A percentile compares a stretch with the other conserved stretches of the same genome.
These are phyloP conservation scores for Liolophura sinensis DNA, from an alignment of 1,140 invertebrate genomes.

Conservation along the genomic window DNA sequence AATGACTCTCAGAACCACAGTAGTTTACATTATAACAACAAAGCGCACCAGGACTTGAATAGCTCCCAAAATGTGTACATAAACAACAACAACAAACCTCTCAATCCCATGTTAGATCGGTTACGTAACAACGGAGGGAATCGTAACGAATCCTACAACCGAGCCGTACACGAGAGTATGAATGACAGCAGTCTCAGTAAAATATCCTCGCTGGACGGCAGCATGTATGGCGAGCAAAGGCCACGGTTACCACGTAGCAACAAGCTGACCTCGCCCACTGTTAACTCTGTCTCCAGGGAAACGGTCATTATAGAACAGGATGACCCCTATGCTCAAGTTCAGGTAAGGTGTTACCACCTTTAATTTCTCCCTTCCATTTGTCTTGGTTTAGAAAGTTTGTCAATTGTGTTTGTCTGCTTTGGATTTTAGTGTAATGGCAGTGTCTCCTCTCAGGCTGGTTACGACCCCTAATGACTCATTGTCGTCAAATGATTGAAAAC, in stretches of 20 bases:
- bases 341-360: conserved; percentile 18
- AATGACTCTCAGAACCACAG: no score
- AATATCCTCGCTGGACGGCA: neutral
- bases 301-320: conserved; percentile 30
- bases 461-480: neutral
- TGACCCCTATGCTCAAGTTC: conserved; percentile 25
- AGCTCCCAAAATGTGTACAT: no score
- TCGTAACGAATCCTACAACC: conserved; percentile 43
- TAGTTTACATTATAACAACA: no score
- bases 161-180: conserved; percentile 44
- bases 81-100: conserved; percentile 12
- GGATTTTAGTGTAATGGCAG: neutral
- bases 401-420: neutral
- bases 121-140: conserved; percentile 22
- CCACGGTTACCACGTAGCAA: no score
- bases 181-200: conserved; percentile 17
- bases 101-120: conserved; percentile 20
- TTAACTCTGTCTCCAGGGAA: conserved; percentile 12
- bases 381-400: no score
- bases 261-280: conserved; percentile 9
- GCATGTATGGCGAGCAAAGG: neutral
- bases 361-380: neutral
- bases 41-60: no score
- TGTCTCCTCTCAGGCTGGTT: no score
- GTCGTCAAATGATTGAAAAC: neutral